Conservation (phyloP, 1,140 invertebrate species). For the Lordiphosa collinella region DNA sequence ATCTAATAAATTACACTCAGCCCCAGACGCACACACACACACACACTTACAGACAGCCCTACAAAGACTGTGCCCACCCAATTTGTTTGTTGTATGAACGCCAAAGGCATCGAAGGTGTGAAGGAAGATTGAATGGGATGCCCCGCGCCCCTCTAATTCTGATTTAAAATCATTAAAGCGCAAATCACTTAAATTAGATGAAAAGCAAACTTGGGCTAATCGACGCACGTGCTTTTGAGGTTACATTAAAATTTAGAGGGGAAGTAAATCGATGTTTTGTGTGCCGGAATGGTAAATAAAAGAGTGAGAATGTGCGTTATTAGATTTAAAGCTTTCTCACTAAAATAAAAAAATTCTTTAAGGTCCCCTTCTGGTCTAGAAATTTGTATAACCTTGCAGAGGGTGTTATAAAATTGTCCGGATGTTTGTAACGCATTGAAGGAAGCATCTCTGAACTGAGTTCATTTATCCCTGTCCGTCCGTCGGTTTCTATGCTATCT, state of each 20-base stretch:
- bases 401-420: too few relatives aligned
- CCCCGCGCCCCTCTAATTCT: neutral
- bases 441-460: too few relatives aligned
- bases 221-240: constrained; percentile 13
- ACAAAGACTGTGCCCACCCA: neutral
- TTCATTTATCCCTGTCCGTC: too few relatives aligned
- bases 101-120: constrained; percentile 11
- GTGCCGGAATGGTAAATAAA: too few relatives aligned
- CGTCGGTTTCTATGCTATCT: too few relatives aligned
- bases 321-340: too few relatives aligned
- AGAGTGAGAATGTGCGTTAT: too few relatives aligned
- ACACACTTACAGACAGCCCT: neutral
- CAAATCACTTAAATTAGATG: constrained; percentile 41
- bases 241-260: neutral
- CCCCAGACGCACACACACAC: constrained; percentile 16
- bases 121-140: neutral
- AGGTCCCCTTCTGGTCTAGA: too few relatives aligned
- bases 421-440: too few relatives aligned
- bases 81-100: constrained; percentile 9
- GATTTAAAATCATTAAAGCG: constrained; percentile 27
- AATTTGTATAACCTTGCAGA: too few relatives aligned
- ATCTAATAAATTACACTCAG: constrained; percentile 70
- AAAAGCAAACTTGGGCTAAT: constrained; percentile 19
- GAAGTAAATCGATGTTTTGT: too few relatives aligned
- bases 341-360: too few relatives aligned